Percentiles rank a stretch among this genome's conserved stretches.
These are phyloP conservation scores for Clarias batrachus DNA, from an alignment of 2,113 vertebrate species.

Conservation along the genomic window DNA sequence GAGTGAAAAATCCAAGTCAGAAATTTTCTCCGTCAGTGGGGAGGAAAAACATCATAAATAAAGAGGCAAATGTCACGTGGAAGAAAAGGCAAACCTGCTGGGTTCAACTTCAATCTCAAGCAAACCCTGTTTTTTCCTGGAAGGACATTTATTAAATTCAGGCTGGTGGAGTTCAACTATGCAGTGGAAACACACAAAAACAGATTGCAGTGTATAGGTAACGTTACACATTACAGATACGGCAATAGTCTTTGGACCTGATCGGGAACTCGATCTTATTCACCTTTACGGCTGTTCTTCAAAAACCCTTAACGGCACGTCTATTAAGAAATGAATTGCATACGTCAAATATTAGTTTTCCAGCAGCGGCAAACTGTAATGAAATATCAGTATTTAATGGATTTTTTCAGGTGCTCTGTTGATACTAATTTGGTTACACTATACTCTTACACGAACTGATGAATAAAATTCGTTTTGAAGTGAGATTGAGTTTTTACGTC, in stretches of 20 bases:
- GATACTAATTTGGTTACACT: not conserved
- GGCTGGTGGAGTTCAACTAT: slow-evolving; percentile 34
- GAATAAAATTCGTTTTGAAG: not conserved
- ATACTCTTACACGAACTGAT: not conserved
- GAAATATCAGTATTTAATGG: not conserved
- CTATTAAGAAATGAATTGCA: not conserved
- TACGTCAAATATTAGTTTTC: not conserved
- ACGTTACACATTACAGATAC: not conserved
- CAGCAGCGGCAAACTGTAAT: not conserved
- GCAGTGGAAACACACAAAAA: slow-evolving; percentile 19
- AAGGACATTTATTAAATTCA: slow-evolving; percentile 45
- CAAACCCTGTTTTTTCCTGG: slow-evolving; percentile 51
- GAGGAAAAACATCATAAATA: slow-evolving; percentile 69
- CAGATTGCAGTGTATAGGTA: not conserved
- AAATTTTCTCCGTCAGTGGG: slow-evolving; percentile 67
- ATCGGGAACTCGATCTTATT: slow-evolving; percentile 6
- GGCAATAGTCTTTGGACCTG: slow-evolving; percentile 9
- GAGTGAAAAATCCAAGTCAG: slow-evolving; percentile 71
- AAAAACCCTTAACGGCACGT: not conserved
- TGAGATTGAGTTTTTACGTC: not conserved
- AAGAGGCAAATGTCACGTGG: slow-evolving; percentile 61
- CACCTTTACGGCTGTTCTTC: not conserved
- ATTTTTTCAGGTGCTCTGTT: not conserved
- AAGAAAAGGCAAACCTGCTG: slow-evolving; percentile 49
- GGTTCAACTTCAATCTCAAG: slow-evolving; percentile 46